Evolutionary conservation across 2,888 invertebrate genomes (phyloP), one percentile per base, ranked within the genome.

Genomic region (Dasypogon diadema): DNA sequence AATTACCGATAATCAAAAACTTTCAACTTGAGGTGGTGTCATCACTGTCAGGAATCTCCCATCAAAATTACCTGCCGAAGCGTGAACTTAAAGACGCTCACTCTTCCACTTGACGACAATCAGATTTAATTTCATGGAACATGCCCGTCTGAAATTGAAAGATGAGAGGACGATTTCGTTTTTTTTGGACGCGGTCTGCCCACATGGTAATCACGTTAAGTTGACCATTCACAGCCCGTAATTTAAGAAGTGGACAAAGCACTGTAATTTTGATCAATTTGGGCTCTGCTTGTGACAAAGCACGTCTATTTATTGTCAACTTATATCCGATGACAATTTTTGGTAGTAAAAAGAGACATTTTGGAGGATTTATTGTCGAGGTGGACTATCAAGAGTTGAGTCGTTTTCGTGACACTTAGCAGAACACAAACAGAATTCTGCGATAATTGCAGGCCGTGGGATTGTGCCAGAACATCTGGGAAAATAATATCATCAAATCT

Each of bases 191-290:
- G 26, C 37, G 14, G 21, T 30, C 37, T 60, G 26, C 34, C n/a
- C 55, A 30, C 37, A 60, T 16, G 37, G 26, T 60, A 37, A 60
- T 37, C 60, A 60, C 42, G 8, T 42, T 42, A 42, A 42, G 42
- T 42, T 42, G 16, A 12, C 37, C 37, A 37, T 60, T 60, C 60
- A n/a, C 37, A 60, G 37, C 4, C 37, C 12, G 34, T 65, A 65
- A 65, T 65, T 65, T 24, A 65, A 24, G 16, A 46, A 37, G n/a
- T 65, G 46, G 65, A 55, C 55, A 72, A 72, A 55, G 37, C 21
- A 54, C 54, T 54, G 54, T 72, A 72, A 72, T 72, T 72, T 72
- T 34, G 37, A 34, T 55, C 55, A 72, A 72, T 72, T 72, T 54
- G 34, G 42, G 37, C 26, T 54, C 37, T 72, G 18, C 42, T 56